Conservation (phyloP, 2,113 vertebrate genomes). For the Regulus satrapa region DNA sequence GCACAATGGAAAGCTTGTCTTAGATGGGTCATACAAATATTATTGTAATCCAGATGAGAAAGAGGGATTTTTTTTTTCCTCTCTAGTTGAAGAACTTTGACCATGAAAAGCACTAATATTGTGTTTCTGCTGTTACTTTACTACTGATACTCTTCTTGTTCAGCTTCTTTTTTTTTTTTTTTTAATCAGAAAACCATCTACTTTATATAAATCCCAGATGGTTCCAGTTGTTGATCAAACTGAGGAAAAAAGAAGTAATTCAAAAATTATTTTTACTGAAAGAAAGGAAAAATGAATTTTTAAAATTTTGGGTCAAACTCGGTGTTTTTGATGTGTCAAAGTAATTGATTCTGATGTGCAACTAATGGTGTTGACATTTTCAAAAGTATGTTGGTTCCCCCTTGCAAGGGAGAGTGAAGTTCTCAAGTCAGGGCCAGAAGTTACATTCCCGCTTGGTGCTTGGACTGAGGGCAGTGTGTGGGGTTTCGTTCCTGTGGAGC, state of each 20-base stretch:
- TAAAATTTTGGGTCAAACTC: background rate
- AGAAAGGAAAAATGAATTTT: background rate
- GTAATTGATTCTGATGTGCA: background rate
- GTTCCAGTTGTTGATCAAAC: background rate
- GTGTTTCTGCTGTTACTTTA: background rate
- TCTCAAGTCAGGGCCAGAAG: background rate
- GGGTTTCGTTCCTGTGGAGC: background rate
- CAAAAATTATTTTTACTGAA: background rate
- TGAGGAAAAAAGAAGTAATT: background rate
- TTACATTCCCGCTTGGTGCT: fast-evolving
- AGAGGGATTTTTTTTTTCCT: background rate
- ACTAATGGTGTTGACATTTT: background rate
- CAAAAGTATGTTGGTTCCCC: background rate
- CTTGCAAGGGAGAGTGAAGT: background rate
- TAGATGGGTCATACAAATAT: background rate
- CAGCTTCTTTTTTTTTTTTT: background rate
- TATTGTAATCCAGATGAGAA: background rate
- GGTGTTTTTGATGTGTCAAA: background rate
- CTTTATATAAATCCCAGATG: background rate
- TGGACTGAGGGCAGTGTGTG: fast-evolving
- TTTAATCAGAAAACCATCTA: background rate
- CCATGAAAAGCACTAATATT: background rate
- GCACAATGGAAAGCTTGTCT: background rate
- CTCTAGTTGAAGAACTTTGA: background rate
- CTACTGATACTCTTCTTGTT: background rate